A percentile compares a stretch with the other conserved stretches of the same genome.
Conservation (phyloP, 2,113 vertebrate species). For the Ceyx cyanopectus region DNA sequence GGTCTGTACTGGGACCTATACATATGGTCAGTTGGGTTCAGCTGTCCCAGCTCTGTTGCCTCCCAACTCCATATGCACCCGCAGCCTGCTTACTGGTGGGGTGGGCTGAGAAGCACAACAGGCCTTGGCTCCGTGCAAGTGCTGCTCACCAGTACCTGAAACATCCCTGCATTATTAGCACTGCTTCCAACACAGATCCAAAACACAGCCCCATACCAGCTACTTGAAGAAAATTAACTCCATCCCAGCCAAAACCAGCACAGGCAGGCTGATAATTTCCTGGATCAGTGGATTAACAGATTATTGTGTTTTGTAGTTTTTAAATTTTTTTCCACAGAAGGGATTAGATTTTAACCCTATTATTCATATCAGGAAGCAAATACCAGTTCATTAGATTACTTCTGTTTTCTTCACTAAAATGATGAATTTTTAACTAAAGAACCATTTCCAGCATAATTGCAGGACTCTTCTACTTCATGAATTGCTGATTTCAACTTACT, state of each 20-base stretch:
- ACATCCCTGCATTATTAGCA: not conserved
- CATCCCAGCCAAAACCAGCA: not conserved
- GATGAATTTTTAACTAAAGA: not conserved
- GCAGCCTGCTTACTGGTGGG: not conserved
- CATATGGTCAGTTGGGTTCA: too few relatives aligned
- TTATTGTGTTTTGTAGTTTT: not conserved
- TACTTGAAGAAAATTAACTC: not conserved
- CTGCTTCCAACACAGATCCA: not conserved
- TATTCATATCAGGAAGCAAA: not conserved
- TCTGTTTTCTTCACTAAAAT: not conserved
- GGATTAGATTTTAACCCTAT: not conserved
- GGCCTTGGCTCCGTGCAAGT: too few relatives aligned
- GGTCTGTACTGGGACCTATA: too few relatives aligned
- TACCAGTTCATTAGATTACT: not conserved
- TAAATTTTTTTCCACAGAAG: not conserved
- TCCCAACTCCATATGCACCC: not conserved
- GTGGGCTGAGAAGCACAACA: not conserved
- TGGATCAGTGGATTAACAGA: not conserved
- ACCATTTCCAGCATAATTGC: not conserved
- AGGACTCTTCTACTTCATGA: not conserved
- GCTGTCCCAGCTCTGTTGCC: not conserved
- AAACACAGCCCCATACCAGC: not conserved
- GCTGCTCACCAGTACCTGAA: not conserved
- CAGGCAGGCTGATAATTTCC: not conserved
- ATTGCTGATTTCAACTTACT: not conserved